These are phyloP conservation scores for Blastobasis adustella DNA, from an alignment of 2,888 invertebrate species.

Conservation along the genomic window DNA sequence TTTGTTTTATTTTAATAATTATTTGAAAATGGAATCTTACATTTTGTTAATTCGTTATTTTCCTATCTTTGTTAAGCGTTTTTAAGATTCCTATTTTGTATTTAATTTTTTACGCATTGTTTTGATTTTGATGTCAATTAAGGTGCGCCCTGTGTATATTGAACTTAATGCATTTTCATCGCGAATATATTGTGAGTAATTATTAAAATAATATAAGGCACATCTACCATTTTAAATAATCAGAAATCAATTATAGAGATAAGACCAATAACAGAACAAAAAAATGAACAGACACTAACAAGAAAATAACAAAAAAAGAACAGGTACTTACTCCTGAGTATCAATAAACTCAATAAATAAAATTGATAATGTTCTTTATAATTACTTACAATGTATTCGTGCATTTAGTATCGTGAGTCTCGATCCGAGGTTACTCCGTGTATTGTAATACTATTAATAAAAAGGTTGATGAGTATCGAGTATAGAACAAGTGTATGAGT, in stretches of 20 bases:
- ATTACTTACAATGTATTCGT: slow-evolving; percentile 8
- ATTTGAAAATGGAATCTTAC: too few relatives aligned
- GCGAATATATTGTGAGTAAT: slow-evolving; percentile 31
- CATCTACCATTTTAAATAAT: too few relatives aligned
- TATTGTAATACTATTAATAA: slow-evolving; percentile 46
- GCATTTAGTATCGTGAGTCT: slow-evolving; percentile 32
- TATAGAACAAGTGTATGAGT: slow-evolving; percentile 67
- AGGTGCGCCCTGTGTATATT: slow-evolving; percentile 58
- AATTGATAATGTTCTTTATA: slow-evolving; percentile 4
- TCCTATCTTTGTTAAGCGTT: too few relatives aligned
- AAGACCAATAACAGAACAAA: too few relatives aligned
- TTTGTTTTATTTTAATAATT: too few relatives aligned
- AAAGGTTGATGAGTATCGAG: slow-evolving; percentile 49
- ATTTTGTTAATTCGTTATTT: too few relatives aligned
- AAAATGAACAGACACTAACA: too few relatives aligned
- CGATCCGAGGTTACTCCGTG: slow-evolving; percentile 45
- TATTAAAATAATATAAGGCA: too few relatives aligned
- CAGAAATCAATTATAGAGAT: too few relatives aligned
- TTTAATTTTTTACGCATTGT: slow-evolving; percentile 20
- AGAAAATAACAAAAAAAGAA: too few relatives aligned
- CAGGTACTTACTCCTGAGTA: too few relatives aligned
- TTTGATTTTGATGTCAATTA: slow-evolving; percentile 65
- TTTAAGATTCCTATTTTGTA: slow-evolving; percentile 10
- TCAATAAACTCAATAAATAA: too few relatives aligned
- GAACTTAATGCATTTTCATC: slow-evolving; percentile 17